Evolutionary conservation across 2,888 invertebrate genomes (phyloP).

Genomic region (Eupeodes luniger): DNA sequence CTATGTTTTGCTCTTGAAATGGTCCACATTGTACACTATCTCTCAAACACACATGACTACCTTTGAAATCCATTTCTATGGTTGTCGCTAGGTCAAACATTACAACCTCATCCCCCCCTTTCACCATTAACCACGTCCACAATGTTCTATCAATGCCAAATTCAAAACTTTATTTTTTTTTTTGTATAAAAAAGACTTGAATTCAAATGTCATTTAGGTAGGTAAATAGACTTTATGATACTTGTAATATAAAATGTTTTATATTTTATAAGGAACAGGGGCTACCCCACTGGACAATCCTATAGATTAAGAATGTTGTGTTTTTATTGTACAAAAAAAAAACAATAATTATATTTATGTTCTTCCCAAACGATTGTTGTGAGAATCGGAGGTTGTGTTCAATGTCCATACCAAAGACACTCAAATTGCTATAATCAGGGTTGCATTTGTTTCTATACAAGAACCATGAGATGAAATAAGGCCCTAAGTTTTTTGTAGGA

Average conservation of each 20-base stretch:
- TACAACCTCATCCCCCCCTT: no score
- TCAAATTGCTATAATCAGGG: not conserved
- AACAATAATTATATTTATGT: slow-evolving; percentile 57
- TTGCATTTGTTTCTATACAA: not conserved
- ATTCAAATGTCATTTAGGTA: slow-evolving; percentile 59
- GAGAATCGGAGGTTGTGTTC: slow-evolving; percentile 11
- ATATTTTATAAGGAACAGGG: not conserved
- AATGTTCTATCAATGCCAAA: slow-evolving; percentile 39
- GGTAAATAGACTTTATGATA: slow-evolving; percentile 17
- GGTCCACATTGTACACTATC: slow-evolving; percentile 41
- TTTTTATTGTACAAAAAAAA: slow-evolving; percentile 57
- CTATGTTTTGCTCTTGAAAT: slow-evolving; percentile 30
- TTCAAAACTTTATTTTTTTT: slow-evolving; percentile 19
- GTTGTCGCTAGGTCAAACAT: no score
- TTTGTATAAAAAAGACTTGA: slow-evolving; percentile 44
- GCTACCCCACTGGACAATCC: slow-evolving; percentile 3
- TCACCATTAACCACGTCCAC: not conserved
- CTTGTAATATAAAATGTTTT: slow-evolving; percentile 63
- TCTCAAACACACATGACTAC: slow-evolving; percentile 61
- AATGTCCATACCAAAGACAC: not conserved
- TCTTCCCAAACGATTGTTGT: slow-evolving; percentile 44
- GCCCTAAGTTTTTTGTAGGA: not conserved
- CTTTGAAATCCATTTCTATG: slow-evolving; percentile 23
- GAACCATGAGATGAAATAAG: not conserved
- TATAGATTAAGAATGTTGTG: slow-evolving; percentile 66